Evolutionary conservation across 2,888 invertebrate species (phyloP), one percentile per base, ranked within the genome.

Genomic region (Cosmia trapezina): DNA sequence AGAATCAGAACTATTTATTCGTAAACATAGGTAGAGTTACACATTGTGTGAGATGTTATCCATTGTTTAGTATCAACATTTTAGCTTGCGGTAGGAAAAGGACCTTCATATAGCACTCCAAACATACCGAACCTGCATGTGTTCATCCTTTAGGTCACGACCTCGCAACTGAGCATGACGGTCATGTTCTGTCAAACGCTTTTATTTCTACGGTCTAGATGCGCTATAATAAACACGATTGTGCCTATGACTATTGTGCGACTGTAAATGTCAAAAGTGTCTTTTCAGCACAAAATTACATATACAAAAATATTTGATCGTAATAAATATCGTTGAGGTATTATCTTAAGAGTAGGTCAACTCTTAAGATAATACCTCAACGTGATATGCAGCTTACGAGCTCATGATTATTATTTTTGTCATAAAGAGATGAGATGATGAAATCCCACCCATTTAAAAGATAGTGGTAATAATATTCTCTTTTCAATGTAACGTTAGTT

Each of bases 151-250:
- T 56, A 61, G 61, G 14, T 81, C 56, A 37, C 37, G 81, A 53
- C 68, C 77, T 76, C 81, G 81, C 47, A 33, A 28, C 67, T 22
- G 28, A 76, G 68, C 81, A 65, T 81, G 77, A 77, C 81, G 77
- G 77, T 81, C 51, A 76, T 81, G 61, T 76, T 74, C 68, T 76
- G 81, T 47, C 81, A 81, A 81, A 76, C 45, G 67, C 76, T 76
- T 77, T 65, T 75, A 77, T 77, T 76, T 81, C 54, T 76, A 49
- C 76, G 76, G 76, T 77, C 81, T 77, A 67, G 76, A 76, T 77
- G 80, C 49, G 56, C 45, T 59, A 14, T 19, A 66, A 47, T 19
- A 66, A 47, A 76, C 61, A 51, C 22, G 28, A 80, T 75, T 80
- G 60, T 76, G 49, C 12, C 60, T 60, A 12, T 22, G 56, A 61